Base-by-base conservation (phyloP, 2,113 vertebrate genomes). In the Panthera uncia region DNA sequence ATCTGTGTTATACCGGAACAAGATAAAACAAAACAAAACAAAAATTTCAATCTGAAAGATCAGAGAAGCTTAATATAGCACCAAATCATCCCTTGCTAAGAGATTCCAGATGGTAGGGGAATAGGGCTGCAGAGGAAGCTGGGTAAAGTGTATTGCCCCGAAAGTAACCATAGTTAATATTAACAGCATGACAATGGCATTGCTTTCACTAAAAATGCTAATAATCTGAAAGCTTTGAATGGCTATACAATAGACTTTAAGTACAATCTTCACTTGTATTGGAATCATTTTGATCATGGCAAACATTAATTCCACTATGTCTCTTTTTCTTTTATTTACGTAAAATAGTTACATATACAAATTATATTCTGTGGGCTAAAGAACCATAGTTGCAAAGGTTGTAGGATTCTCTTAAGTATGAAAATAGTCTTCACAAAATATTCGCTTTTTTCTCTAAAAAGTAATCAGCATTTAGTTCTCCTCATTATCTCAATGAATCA, bases 401-500 rank as follows among this genome's bases (percentile, higher is more conserved):
- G 6, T 27, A 85, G 76, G 80, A 83, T 15, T 98, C 92, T 87
- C 88, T 96, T 97, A 93, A 97, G 96, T 98, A 96, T 45, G 29
- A 98, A 96, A 76, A 90, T 68, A 66, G 88, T 96, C 80, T 96
- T 98, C 33, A 74, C 27, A 88, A 97, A 63, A 88, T 0, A 95
- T 79, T 80, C 71, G 94, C 16, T 76, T 80, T 69, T 95, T 41
- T 97, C 92, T 95, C 84, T 97, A 78, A 95, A 98, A 45, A 97
- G 91, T 92, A 94, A 97, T 90, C 85, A 96, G 74, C 92, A 55
- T 81, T 97, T 57, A 90, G 84, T 95, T 84, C 83, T 73, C 45
- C 96, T 85, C 71, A 98, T 97, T 98, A 98, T 95, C 92, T 95
- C 92, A 74, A 41, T 73, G 87, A 98, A 94, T 94, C 88, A 96